These are phyloP conservation scores for Echinarachnius parma DNA, from an alignment of 53 echinoderm and acorn worm species.

Conservation along the genomic window DNA sequence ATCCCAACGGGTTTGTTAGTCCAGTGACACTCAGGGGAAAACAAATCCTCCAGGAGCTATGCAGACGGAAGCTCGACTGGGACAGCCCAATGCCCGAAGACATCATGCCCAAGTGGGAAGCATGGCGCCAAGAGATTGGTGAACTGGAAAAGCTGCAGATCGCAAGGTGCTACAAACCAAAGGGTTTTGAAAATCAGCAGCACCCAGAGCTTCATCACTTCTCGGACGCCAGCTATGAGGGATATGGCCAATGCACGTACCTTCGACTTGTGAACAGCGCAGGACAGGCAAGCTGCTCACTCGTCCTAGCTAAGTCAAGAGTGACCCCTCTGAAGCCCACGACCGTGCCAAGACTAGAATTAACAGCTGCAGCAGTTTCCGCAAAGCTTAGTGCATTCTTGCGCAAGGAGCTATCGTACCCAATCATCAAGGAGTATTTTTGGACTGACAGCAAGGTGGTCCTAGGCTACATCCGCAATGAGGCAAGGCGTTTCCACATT, in stretches of 20 bases:
- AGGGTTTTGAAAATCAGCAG: constrained; percentile 23
- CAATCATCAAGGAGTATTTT: constrained; percentile 25
- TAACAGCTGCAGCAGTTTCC: constrained; percentile 58
- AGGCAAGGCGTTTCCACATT: constrained; percentile 49
- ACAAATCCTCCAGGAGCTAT: constrained; percentile 45
- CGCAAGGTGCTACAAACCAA: constrained; percentile 39
- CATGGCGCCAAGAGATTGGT: constrained; percentile 15
- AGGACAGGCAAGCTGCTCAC: constrained; percentile 11
- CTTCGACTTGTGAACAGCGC: constrained; percentile 46
- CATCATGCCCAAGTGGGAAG: constrained; percentile 36
- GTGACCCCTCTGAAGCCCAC: constrained; percentile 51
- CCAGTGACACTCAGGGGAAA: constrained; percentile 47
- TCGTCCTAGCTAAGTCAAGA: constrained; percentile 58
- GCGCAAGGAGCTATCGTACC: constrained; percentile 22
- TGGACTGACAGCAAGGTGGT: constrained; percentile 55
- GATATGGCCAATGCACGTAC: constrained; percentile 63
- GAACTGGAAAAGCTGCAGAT: constrained; percentile 21
- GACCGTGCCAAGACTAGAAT: constrained; percentile 59
- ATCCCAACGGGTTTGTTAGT: constrained; percentile 48
- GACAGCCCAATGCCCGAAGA: constrained; percentile 34
- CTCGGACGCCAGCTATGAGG: constrained; percentile 37
- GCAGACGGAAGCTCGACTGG: constrained; percentile 36
- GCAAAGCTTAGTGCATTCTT: constrained; percentile 45
- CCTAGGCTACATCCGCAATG: constrained; percentile 50
- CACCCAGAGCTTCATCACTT: constrained; percentile 31